These are phyloP conservation scores for Meloe dianella DNA, from an alignment of 2,888 invertebrate species.

Conservation along the genomic window DNA sequence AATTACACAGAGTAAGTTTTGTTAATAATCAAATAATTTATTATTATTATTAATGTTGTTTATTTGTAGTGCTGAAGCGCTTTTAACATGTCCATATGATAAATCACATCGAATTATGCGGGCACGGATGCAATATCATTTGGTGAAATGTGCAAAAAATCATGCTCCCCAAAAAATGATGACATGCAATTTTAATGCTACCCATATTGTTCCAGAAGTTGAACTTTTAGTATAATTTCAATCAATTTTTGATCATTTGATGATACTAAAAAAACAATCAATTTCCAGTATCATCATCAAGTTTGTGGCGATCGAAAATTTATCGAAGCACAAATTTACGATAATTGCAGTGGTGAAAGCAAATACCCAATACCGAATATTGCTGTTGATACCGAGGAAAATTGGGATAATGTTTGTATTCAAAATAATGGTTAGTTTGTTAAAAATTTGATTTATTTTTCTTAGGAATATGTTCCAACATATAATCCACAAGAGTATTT, in stretches of 20 bases:
- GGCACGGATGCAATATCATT: constrained; percentile 63
- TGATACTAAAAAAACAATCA: not conserved
- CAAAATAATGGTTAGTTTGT: too few relatives aligned
- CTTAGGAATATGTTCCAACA: constrained; percentile 17
- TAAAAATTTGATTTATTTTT: too few relatives aligned
- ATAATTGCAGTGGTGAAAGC: constrained; percentile 9
- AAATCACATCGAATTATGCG: constrained; percentile 62
- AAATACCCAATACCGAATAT: constrained; percentile 26
- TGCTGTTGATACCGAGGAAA: constrained; percentile 28
- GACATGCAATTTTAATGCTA: constrained; percentile 64
- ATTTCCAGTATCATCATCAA: constrained; percentile 35
- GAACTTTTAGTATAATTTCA: constrained; percentile 58
- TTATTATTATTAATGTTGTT: not conserved
- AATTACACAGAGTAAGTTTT: not conserved
- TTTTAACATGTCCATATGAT: constrained; percentile 65
- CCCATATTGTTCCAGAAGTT: constrained; percentile 62
- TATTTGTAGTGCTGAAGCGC: constrained; percentile 39
- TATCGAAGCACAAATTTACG: constrained; percentile 29
- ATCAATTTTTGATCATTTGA: too few relatives aligned
- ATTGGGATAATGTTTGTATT: constrained; percentile 41
- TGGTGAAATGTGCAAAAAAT: constrained; percentile 63
- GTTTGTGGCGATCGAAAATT: constrained; percentile 28
- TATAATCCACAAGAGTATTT: constrained; percentile 31
- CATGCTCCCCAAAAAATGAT: constrained; percentile 56
- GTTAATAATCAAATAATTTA: not conserved